phyloP scores from a whole-genome alignment of 2,113 vertebrate genomes.

The Dinomys branickii region DNA sequence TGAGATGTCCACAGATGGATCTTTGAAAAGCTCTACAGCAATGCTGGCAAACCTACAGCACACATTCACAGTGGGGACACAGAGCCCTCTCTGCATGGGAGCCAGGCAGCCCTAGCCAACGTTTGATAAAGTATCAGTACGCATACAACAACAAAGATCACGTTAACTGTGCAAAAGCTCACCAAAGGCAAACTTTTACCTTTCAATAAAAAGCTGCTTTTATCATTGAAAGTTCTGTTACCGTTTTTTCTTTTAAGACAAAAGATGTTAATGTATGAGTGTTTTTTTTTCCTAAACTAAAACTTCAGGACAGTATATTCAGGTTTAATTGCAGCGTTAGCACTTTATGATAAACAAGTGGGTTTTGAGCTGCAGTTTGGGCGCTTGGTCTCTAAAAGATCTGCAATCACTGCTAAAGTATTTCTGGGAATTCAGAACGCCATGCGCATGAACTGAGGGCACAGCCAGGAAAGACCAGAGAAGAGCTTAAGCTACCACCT shows the following conservation, averaged over 20 bases:
- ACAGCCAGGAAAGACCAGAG: background rate
- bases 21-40: background rate
- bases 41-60: background rate
- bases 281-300: background rate
- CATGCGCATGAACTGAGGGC: background rate
- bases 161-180: background rate
- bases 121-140: background rate
- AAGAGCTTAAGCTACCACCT: background rate
- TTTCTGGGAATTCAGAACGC: background rate
- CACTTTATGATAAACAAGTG: background rate
- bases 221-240: background rate
- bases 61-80: background rate
- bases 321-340: background rate
- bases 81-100: background rate
- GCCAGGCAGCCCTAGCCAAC: background rate
- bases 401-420: background rate
- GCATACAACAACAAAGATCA: background rate
- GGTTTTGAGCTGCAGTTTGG: background rate
- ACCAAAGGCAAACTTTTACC: background rate
- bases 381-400: background rate
- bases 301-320: background rate
- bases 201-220: background rate
- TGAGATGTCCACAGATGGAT: background rate
- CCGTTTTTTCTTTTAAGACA: background rate
- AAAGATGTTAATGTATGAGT: background rate